These are phyloP conservation scores for Armadillidium nasatum DNA, from an alignment of 1,140 invertebrate genomes.

Conservation along the genomic window DNA sequence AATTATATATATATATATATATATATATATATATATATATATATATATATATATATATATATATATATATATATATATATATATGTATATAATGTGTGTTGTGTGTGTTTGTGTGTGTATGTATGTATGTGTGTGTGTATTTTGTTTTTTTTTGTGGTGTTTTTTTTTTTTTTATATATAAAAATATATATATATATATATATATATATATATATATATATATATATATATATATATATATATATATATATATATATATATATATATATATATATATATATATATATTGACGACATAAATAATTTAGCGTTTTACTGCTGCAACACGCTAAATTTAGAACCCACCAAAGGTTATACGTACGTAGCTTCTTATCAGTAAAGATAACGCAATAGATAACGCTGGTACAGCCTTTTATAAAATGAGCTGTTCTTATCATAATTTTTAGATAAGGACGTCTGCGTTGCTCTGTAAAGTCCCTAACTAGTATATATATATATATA, in stretches of 20 bases:
- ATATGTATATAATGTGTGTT: too few species aligned
- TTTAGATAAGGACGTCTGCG: not conserved
- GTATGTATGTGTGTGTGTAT: too few species aligned
- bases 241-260: not conserved
- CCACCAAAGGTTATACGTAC: not conserved
- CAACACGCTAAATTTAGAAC: not conserved
- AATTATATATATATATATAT: not conserved
- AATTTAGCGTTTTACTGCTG: not conserved
- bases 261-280: not conserved
- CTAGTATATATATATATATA: too few species aligned
- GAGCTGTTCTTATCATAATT: not conserved
- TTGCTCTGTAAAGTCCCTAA: too few species aligned
- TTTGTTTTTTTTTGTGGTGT: too few species aligned
- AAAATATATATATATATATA: constrained; percentile 2
- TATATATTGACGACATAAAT: too few species aligned
- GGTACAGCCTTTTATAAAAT: not conserved
- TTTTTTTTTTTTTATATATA: too few species aligned
- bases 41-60: too few species aligned
- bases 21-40: not conserved
- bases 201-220: constrained; percentile 1
- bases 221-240: not conserved
- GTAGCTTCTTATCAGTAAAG: not conserved
- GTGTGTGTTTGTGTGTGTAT: too few species aligned
- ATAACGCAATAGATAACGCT: not conserved
- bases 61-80: too few species aligned